Base-by-base conservation (phyloP, 2,797 vertebrate genomes). In the Heterohyrax brucei region DNA sequence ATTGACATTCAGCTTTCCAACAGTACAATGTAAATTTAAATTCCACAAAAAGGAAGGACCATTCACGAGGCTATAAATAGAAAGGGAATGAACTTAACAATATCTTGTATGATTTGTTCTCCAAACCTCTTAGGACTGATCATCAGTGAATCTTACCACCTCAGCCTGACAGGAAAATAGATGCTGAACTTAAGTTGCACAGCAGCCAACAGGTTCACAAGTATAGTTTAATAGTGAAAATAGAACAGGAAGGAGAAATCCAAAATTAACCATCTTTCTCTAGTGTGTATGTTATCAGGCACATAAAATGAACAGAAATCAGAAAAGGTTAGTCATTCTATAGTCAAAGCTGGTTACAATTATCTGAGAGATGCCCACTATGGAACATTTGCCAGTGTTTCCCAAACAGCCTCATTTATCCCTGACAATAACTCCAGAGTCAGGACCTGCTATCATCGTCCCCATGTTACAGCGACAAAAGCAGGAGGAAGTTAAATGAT, bases 201-300 rank as follows among this genome's bases (percentile, higher is more conserved):
- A 5, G 75, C 76, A 83, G 75, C 30, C 14, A 50, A 56, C 30
- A 82, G 73, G 94, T 33, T 83, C 46, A 44, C n/a, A 92, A 88
- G 21, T 50, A 53, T n/a, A 72, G 4, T 46, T 91, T 80, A 83
- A 62, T 48, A 89, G 48, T 64, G 39, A 94, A 85, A 62, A 91
- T 3, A 64, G 77, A 77, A 81, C 48, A 77, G 22, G 18, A 89
- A 68, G 28, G 72, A 89, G 76, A 96, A 83, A 80, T 22, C 3
- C 91, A 56, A 46, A 95, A 89, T 73, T 16, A 86, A 95, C 24
- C 22, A 53, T 95, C 76, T 87, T 80, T 96, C 72, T 93, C 80
- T 62, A 73, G 50, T 33, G 21, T 86, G 56, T 56, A 9, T 56
- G 66, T 92, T 66, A 78, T 44, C 76, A 72, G 22, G 28, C 10